Conservation (phyloP, 2,888 invertebrate genomes). For the Odontomyia ornata region DNA sequence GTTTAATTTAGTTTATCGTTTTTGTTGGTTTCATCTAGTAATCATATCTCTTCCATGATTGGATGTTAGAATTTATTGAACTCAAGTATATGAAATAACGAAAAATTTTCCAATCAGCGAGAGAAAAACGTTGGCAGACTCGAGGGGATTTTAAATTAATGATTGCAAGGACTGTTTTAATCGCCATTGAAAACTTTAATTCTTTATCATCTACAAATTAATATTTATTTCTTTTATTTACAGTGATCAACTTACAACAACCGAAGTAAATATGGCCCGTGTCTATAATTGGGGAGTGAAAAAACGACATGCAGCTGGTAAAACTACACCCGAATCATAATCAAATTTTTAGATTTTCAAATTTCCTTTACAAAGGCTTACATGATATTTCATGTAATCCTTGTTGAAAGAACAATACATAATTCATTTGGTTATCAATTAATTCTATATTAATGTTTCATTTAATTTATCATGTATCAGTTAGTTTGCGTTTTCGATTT, state of each 20-base stretch:
- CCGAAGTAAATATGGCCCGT: conserved; percentile 98
- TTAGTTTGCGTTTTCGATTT: too few species aligned
- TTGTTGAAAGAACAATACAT: neutral
- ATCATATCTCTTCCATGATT: too few species aligned
- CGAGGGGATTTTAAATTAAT: too few species aligned
- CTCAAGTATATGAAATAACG: too few species aligned
- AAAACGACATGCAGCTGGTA: conserved; percentile 79
- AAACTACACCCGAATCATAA: conserved; percentile 50
- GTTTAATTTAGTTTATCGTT: too few species aligned
- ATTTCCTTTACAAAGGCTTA: conserved; percentile 7
- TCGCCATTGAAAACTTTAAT: too few species aligned
- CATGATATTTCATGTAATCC: neutral
- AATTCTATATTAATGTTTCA: neutral
- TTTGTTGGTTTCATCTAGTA: too few species aligned
- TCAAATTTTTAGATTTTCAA: neutral
- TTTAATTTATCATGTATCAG: too few species aligned
- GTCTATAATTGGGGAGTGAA: conserved; percentile 99
- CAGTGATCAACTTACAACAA: conserved; percentile 97
- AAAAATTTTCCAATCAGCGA: too few species aligned
- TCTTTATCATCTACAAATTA: neutral
- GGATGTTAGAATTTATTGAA: too few species aligned
- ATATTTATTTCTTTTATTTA: conserved; percentile 34
- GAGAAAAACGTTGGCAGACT: too few species aligned
- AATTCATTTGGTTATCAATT: neutral
- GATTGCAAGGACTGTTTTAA: too few species aligned